phyloP scores from a whole-genome alignment of 1,140 invertebrate species.

The Adelges cooleyi region DNA sequence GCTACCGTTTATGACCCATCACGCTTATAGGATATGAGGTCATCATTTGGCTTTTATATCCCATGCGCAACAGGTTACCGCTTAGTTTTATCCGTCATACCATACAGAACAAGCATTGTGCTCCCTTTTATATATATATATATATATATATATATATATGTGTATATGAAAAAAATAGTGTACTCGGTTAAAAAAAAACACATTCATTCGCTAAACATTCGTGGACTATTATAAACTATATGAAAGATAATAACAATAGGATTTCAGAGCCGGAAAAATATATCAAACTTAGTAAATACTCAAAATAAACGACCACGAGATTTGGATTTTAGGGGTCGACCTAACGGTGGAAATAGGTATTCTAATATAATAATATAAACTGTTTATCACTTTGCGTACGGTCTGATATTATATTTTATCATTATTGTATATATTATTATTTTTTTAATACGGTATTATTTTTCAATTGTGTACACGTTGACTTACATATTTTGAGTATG shows the following conservation, averaged over 20 bases:
- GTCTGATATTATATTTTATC: not conserved
- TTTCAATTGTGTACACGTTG: too few species aligned
- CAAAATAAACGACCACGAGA: not conserved
- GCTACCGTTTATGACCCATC: not conserved
- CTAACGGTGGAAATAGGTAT: too few species aligned
- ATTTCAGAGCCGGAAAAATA: slow-evolving; percentile 24
- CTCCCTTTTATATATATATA: not conserved
- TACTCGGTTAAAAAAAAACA: not conserved
- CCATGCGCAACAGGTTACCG: not conserved
- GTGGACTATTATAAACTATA: not conserved
- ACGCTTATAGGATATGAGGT: not conserved
- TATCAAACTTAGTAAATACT: slow-evolving; percentile 24
- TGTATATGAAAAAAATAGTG: not conserved
- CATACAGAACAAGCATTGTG: too few species aligned
- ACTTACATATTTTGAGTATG: too few species aligned
- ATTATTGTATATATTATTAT: not conserved
- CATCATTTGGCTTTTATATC: not conserved
- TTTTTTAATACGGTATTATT: too few species aligned
- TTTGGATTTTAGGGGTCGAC: not conserved
- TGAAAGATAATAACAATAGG: not conserved
- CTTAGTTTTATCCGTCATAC: too few species aligned
- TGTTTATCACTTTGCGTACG: not conserved
- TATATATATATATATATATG: not conserved
- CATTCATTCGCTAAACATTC: slow-evolving; percentile 20
- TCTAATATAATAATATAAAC: too few species aligned